These are phyloP conservation scores for Phalacrocorax aristotelis DNA, from an alignment of 2,113 vertebrate genomes.

Conservation along the genomic window DNA sequence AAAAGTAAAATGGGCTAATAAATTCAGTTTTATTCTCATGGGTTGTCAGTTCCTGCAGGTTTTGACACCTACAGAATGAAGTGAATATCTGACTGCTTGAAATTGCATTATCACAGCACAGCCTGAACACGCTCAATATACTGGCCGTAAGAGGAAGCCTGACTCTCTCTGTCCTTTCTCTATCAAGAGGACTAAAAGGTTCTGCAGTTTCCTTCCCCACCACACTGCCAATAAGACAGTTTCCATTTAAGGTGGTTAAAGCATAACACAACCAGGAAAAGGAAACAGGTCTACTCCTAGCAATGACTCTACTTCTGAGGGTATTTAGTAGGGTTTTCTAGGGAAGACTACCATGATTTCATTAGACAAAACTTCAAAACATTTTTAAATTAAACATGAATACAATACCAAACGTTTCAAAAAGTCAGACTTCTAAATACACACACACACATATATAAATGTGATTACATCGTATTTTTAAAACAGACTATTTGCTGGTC, in stretches of 20 bases:
- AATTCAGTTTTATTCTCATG: not conserved
- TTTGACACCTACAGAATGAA: not conserved
- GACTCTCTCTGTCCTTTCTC: not conserved
- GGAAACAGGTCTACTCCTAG: not conserved
- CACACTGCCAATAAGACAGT: not conserved
- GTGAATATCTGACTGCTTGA: not conserved
- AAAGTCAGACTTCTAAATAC: not conserved
- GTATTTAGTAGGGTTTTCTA: not conserved
- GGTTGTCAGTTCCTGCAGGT: not conserved
- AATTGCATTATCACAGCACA: not conserved
- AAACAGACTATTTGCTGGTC: not conserved
- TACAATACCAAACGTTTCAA: not conserved
- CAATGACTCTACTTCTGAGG: not conserved
- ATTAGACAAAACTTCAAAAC: not conserved
- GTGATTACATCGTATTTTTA: not conserved
- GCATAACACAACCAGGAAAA: not conserved
- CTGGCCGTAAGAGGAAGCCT: not conserved
- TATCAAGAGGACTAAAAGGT: not conserved
- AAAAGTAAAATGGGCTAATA: not conserved
- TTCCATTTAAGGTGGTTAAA: not conserved
- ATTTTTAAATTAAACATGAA: not conserved
- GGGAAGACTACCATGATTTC: not conserved
- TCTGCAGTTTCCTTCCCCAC: not conserved
- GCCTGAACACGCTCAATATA: not conserved
- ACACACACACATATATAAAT: accelerated